A percentile compares a stretch with the other conserved stretches of the same genome.
These are phyloP conservation scores for Oscheius sp. DNA, from an alignment of 2,888 invertebrate genomes.

Conservation along the genomic window DNA sequence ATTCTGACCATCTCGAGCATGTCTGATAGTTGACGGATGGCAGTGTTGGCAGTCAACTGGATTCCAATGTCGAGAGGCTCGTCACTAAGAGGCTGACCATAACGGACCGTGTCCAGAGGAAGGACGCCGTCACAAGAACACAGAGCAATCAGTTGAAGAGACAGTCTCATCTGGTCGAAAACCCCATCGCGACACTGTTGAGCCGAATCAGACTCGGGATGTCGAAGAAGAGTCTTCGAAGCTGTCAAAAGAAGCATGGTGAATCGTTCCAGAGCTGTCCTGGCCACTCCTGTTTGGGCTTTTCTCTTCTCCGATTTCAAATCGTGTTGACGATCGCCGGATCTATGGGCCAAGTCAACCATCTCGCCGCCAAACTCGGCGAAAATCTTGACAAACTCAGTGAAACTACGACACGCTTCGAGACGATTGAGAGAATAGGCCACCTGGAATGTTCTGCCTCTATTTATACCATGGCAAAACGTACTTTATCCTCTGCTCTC, in stretches of 20 bases:
- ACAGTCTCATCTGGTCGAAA: conserved; percentile 90
- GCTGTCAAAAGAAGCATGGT: conserved; percentile 96
- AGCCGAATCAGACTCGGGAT: conserved; percentile 91
- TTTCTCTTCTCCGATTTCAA: conserved; percentile 87
- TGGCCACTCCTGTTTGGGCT: conserved; percentile 95
- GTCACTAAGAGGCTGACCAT: conserved; percentile 56
- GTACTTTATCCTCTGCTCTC: conserved; percentile 92
- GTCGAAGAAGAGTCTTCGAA: conserved; percentile 93
- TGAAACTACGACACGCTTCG: conserved; percentile 78
- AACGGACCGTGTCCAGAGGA: conserved; percentile 69
- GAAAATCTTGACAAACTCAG: conserved; percentile 97
- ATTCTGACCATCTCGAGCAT: conserved; percentile 88
- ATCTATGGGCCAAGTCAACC: conserved; percentile 95
- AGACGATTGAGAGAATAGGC: conserved; percentile 75
- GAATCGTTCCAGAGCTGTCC: conserved; percentile 82
- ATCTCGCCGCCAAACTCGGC: conserved; percentile 98
- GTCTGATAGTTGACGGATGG: conserved; percentile 86
- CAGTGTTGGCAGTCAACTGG: conserved; percentile 81
- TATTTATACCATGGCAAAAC: not conserved
- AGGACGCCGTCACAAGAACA: conserved; percentile 95
- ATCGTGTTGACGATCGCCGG: conserved; percentile 82
- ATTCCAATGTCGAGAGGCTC: conserved; percentile 75
- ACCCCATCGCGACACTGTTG: conserved; percentile 96
- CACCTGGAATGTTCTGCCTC: conserved; percentile 72
- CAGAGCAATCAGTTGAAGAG: conserved; percentile 96